phyloP scores from a whole-genome alignment of 2,113 vertebrate genomes.

The Centropristis striata region DNA sequence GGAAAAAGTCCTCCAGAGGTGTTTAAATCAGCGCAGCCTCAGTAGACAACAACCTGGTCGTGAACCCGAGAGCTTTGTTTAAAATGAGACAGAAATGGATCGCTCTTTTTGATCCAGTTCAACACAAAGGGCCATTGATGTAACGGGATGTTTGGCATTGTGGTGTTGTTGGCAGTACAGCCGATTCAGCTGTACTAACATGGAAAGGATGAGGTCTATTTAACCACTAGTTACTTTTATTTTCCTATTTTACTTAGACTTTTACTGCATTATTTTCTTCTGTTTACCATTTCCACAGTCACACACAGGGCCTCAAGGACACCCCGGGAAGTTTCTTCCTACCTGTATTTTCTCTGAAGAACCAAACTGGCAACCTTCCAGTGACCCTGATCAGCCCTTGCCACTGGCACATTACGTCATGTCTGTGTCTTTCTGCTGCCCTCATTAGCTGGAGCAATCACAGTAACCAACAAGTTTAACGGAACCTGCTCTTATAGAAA shows the following conservation, averaged over 20 bases:
- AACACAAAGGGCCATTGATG: slow-evolving; percentile 60
- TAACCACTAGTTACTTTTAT: not conserved
- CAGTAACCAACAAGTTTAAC: slow-evolving; percentile 5
- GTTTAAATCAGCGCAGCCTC: slow-evolving; percentile 43
- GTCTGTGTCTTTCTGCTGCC: slow-evolving; percentile 23
- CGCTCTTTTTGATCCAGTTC: slow-evolving; percentile 53
- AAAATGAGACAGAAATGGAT: slow-evolving; percentile 51
- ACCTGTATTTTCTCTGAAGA: not conserved
- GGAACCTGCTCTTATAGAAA: slow-evolving; percentile 17
- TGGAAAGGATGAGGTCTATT: not conserved
- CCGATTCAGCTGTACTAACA: slow-evolving; percentile 33
- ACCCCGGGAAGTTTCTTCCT: not conserved
- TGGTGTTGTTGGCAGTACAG: slow-evolving; percentile 17
- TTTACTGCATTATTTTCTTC: not conserved
- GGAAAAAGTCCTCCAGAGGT: slow-evolving; percentile 54
- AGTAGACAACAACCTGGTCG: slow-evolving; percentile 45
- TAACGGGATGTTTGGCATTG: slow-evolving; percentile 40
- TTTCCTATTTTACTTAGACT: not conserved
- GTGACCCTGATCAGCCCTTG: slow-evolving; percentile 8
- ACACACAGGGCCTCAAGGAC: not conserved
- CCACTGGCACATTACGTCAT: slow-evolving; percentile 10
- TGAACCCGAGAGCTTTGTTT: slow-evolving; percentile 63
- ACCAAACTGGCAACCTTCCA: not conserved
- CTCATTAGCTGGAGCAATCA: slow-evolving; percentile 16
- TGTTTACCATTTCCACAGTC: not conserved